Evolutionary conservation across 2,113 vertebrate species (phyloP).

Genomic region (Chelonoidis abingdonii): DNA sequence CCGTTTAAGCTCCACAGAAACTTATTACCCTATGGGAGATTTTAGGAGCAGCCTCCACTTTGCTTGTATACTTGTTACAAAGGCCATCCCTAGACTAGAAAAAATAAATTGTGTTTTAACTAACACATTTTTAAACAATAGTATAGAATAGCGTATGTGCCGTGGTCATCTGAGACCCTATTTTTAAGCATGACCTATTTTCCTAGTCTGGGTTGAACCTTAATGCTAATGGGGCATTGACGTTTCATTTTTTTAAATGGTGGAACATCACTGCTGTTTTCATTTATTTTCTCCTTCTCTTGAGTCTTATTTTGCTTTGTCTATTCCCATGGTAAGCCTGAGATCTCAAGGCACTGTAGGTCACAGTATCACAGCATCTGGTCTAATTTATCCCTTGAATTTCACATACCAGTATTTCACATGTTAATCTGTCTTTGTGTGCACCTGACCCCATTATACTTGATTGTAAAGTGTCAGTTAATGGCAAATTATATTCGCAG

Average conservation of each 20-base stretch:
- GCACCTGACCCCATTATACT: constrained; percentile 51
- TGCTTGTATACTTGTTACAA: neutral
- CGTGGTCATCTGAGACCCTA: neutral
- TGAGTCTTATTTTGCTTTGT: neutral
- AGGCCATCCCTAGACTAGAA: neutral
- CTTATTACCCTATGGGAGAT: neutral
- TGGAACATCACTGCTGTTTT: neutral
- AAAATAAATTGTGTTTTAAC: neutral
- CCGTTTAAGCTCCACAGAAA: neutral
- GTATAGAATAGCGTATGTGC: neutral
- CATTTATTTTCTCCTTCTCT: neutral
- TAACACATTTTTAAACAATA: neutral
- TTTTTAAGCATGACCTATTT: neutral
- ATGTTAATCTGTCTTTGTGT: neutral
- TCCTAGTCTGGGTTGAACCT: neutral
- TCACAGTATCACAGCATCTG: neutral
- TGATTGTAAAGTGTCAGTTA: constrained; percentile 57
- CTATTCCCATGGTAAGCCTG: neutral
- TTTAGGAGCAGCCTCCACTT: neutral
- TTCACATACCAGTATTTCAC: constrained; percentile 5
- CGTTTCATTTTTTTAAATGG: neutral
- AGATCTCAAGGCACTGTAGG: neutral
- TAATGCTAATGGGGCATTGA: accelerated
- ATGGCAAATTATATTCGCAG: constrained; percentile 56
- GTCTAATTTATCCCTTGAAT: neutral